phyloP scores from a whole-genome alignment of 2,113 vertebrate species.

The Callorhinus ursinus region DNA sequence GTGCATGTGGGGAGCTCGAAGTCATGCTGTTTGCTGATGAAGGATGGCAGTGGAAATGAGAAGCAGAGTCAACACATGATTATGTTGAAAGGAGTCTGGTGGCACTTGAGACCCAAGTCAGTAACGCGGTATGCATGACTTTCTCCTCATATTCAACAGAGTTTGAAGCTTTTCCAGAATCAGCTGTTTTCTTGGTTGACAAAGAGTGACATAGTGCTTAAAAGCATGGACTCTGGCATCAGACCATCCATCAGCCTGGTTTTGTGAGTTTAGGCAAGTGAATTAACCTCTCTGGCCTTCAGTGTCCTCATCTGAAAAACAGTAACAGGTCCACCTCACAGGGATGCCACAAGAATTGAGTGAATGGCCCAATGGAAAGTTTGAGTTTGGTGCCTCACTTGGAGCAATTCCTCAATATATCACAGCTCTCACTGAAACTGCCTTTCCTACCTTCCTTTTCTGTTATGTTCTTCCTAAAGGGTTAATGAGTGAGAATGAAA shows the following conservation, averaged over 20 bases:
- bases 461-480: background rate
- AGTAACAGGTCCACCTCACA: background rate
- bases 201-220: background rate
- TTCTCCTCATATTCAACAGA: background rate
- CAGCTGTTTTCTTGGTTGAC: background rate
- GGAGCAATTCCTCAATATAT: background rate
- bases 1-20: background rate
- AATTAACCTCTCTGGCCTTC: background rate
- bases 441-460: background rate
- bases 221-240: background rate
- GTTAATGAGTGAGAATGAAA: background rate
- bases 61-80: background rate
- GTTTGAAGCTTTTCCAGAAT: background rate
- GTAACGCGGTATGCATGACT: background rate
- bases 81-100: background rate
- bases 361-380: background rate
- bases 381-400: background rate
- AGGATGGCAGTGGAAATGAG: background rate
- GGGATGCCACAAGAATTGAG: background rate
- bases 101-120: background rate
- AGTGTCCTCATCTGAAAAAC: background rate
- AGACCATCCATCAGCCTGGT: background rate
- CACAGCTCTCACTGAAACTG: too few species aligned
- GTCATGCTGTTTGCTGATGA: background rate
- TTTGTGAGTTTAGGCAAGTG: background rate